Evolutionary conservation across 2,888 invertebrate species (phyloP), one percentile per base, ranked within the genome.

Genomic region (Perithous albicinctus): DNA sequence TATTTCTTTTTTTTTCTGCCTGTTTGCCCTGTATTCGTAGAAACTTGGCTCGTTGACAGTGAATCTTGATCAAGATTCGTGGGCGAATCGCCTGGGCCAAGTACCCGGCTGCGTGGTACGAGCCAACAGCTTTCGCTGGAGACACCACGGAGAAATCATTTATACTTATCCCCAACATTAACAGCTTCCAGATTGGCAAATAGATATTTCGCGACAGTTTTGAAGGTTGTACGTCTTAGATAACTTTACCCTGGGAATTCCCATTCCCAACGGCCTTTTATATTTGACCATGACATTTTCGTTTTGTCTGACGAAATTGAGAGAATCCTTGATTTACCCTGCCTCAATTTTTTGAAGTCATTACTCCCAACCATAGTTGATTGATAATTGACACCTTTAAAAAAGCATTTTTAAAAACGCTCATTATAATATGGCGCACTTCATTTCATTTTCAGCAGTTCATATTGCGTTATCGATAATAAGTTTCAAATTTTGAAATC

Each of bases 31-130:
- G 29, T 20, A 18, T 32, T 32, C 54, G 1, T 54, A 43, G 20
- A 48, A 69, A 69, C 59, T 76, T 76, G 76, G 67, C 76, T 43
- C 41, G 59, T 35, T 69, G 76, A 76, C 67, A 76, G 48, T 48
- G 59, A 77, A 77, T 69, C 69, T 63, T 77, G 69, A 69, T 77
- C 61, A 77, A 69, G 51, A 59, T 63, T 77, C 41, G 38, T 29
- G 29, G 29, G n/a, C 48, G n/a, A 38, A 77, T 69, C 48, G 67
- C 32, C 51, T 61, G n/a, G 48, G 48, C 46, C 59, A 69, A 76
- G 26, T 69, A 51, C 41, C 41, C 51, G 35, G 48, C 43, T 29
- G 59, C 23, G 46, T 48, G 15, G 35, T 26, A 18, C 59, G 32
- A 54, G 54, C 41, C 29, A 18, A 35, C 20, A 70, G 43, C 43